Evolutionary conservation across 2,888 invertebrate species (phyloP).

Genomic region (Platycnemis pennipes): DNA sequence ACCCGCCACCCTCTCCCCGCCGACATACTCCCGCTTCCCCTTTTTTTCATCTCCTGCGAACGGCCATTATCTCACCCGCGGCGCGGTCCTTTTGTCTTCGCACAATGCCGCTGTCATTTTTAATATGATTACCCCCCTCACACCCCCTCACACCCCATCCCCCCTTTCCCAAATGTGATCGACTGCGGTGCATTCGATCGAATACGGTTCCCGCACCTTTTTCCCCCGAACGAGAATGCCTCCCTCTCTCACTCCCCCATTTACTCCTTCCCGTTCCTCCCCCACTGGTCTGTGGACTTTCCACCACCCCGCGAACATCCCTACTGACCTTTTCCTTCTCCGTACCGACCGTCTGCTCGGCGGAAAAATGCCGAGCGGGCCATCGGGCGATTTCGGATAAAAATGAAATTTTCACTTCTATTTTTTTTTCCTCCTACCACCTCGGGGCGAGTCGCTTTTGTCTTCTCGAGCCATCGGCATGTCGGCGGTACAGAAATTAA

Average conservation of each 20-base stretch:
- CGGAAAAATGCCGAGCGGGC: neutral
- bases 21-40: neutral
- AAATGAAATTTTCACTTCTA: neutral
- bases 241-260: neutral
- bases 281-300: neutral
- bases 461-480: neutral
- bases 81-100: neutral
- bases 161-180: neutral
- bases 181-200: slow-evolving; percentile 48
- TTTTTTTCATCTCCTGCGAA: neutral
- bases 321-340: neutral
- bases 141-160: neutral
- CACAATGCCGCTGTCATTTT: slow-evolving; percentile 38
- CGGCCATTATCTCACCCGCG: neutral
- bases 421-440: neutral
- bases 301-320: neutral
- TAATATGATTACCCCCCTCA: slow-evolving; percentile 13
- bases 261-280: neutral
- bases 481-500: neutral
- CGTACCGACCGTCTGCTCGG: neutral
- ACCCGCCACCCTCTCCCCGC: neutral
- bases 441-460: neutral
- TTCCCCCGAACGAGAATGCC: neutral
- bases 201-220: neutral
- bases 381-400: neutral